These are phyloP conservation scores for Megalurothrips usitatus DNA, from an alignment of 2,888 invertebrate species.

Conservation along the genomic window DNA sequence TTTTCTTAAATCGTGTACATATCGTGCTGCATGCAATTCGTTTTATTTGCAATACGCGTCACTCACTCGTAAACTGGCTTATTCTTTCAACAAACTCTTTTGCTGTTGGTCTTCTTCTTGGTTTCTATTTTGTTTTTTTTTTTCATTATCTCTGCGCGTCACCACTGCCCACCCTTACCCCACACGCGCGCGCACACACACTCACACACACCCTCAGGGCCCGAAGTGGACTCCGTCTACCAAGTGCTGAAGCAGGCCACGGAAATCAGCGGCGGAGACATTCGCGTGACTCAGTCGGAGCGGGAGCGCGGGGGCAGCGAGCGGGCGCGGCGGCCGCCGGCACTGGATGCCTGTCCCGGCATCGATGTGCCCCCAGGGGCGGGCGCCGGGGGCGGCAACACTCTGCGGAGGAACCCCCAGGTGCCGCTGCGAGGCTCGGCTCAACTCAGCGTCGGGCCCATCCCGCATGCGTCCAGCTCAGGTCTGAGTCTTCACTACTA, in stretches of 20 bases:
- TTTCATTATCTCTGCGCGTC: not conserved
- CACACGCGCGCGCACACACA: not conserved
- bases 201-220: conserved; percentile 33
- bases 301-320: conserved; percentile 27
- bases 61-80: too few relatives aligned
- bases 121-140: not conserved
- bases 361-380: conserved; percentile 45
- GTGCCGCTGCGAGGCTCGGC: conserved; percentile 40
- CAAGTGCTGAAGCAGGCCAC: conserved; percentile 93
- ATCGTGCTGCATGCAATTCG: too few relatives aligned
- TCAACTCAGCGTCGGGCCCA: conserved; percentile 61
- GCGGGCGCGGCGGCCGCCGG: conserved; percentile 28
- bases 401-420: conserved; percentile 42
- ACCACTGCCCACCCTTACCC: not conserved
- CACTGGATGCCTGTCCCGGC: not conserved
- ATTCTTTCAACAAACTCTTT: not conserved
- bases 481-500: conserved; percentile 51
- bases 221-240: conserved; percentile 87
- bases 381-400: conserved; percentile 39
- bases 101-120: not conserved
- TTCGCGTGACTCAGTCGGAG: conserved; percentile 35
- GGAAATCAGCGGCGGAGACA: conserved; percentile 56
- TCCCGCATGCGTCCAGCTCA: conserved; percentile 65
- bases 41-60: too few relatives aligned
- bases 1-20: too few relatives aligned